Conservation (phyloP, 2,113 vertebrate genomes). For the Brevimyrus niger region DNA sequence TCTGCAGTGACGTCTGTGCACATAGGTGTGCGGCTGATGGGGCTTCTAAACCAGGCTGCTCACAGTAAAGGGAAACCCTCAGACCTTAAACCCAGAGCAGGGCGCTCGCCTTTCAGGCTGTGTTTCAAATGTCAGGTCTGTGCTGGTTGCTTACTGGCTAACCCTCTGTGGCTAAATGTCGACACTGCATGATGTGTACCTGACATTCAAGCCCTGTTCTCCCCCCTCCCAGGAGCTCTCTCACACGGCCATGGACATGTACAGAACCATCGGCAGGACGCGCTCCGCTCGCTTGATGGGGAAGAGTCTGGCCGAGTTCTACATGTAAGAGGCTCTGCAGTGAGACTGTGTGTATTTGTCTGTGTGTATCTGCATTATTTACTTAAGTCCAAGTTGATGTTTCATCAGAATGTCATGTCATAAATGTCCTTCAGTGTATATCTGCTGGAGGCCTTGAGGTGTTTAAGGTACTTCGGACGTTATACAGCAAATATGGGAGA, state of each 20-base stretch:
- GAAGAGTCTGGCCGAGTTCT: slow-evolving; percentile 93
- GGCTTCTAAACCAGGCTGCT: background rate
- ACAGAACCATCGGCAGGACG: slow-evolving; percentile 74
- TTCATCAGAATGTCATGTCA: background rate
- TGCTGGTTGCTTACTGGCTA: no score
- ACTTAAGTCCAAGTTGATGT: background rate
- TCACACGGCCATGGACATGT: slow-evolving; percentile 92
- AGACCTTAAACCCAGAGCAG: background rate
- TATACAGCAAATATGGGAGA: background rate
- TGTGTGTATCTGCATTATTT: no score
- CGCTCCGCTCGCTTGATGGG: slow-evolving; percentile 87
- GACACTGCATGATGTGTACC: background rate
- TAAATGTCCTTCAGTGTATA: background rate
- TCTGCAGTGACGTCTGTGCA: background rate
- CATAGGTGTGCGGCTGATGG: background rate
- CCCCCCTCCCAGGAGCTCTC: slow-evolving; percentile 73
- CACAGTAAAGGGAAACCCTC: background rate
- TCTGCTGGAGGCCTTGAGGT: background rate
- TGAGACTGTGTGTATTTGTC: background rate
- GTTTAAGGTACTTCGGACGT: background rate
- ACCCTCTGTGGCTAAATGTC: background rate
- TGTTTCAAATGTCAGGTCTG: no score
- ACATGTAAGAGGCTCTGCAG: slow-evolving; percentile 72
- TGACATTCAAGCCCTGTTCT: background rate
- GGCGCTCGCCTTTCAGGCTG: background rate